Base-by-base conservation (phyloP, 2,888 invertebrate genomes). In the Drosophila cyrtoloma region DNA sequence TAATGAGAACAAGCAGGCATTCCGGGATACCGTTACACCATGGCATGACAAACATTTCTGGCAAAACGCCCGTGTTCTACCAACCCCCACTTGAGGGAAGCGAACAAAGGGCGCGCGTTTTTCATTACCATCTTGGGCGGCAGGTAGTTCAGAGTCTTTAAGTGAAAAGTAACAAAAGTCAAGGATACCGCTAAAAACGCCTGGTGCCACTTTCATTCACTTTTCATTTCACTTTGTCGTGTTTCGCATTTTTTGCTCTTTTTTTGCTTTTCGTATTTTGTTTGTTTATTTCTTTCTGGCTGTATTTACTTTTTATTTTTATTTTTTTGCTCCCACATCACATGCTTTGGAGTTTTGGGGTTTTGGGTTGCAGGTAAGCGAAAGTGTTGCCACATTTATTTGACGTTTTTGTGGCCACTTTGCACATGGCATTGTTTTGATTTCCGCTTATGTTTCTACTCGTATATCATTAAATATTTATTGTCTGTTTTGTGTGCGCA, bases 81-180 rank as follows among this genome's bases (percentile, higher is more conserved):
- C 39, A 37, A 28, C 28, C 71, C 81, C 75, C 6, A 0, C 85
- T 85, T 30, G 75, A 75, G 79, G 71, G 66, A 75, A 64, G 79
- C 74, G 52, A 73, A 70, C 80, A 86, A 84, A 84, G 89, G 82
- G 74, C 89, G 84, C 82, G 75, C 81, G 75, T 73, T 84, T 87
- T 87, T 89, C 89, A 89, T 87, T 87, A 84, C 90, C 86, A 88
- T 60, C 64, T 71, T 67, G 64, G 55, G 53, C 71, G 71, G 51
- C 57, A 55, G 76, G 70, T 64, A 42, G 47, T 50, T 70, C 77
- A 58, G 67, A 71, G 77, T 78, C 84, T 79, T 86, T 81, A 88
- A 75, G 79, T 68, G 72, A 78, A 77, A 87, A 85, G 85, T 77
- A 90, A 84, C 59, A 81, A 90, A 90, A 88, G 91, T 88, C 87